A percentile compares a stretch with the other conserved stretches of the same genome.
Conservation (phyloP, 2,113 vertebrate species). For the Casuarius casuarius region DNA sequence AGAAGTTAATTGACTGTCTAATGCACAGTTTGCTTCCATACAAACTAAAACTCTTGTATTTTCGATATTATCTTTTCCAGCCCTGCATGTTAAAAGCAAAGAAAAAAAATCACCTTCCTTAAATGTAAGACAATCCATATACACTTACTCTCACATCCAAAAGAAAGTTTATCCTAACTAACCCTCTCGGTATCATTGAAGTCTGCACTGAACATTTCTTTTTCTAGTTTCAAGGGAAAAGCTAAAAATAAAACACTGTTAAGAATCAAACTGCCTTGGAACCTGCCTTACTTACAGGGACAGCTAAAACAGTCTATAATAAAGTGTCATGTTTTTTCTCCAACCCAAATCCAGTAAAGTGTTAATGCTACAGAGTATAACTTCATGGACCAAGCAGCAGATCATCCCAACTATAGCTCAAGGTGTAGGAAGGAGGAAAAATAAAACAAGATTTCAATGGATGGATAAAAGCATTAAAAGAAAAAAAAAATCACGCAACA, state of each 20-base stretch:
- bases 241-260: background rate
- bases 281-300: background rate
- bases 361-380: too few species aligned
- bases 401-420: background rate
- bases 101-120: background rate
- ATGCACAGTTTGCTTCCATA: accelerated
- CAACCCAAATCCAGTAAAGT: background rate
- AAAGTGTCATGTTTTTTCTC: background rate
- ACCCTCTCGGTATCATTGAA: background rate
- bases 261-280: background rate
- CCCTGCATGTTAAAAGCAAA: background rate
- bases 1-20: background rate
- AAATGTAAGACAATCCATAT: background rate
- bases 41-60: background rate
- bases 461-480: background rate
- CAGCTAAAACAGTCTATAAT: background rate
- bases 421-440: background rate
- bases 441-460: too few species aligned
- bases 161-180: background rate
- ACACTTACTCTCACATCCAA: background rate
- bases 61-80: background rate
- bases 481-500: background rate
- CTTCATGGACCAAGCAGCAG: background rate
- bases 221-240: background rate
- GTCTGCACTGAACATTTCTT: background rate